A percentile compares a stretch with the other conserved stretches of the same genome.
These are phyloP conservation scores for Rhopalosiphum maidis DNA, from an alignment of 1,140 invertebrate genomes.

Conservation along the genomic window DNA sequence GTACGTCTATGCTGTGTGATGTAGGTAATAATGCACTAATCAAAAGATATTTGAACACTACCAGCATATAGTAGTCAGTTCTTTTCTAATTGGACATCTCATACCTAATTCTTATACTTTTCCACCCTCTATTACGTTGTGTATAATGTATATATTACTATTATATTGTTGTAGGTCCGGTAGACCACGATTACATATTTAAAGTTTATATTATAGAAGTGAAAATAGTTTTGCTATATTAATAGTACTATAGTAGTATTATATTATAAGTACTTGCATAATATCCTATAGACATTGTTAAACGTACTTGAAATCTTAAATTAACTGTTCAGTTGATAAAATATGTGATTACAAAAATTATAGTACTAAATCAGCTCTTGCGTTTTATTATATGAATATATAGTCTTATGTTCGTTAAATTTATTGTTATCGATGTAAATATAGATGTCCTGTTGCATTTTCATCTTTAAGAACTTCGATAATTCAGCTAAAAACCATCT, in stretches of 20 bases:
- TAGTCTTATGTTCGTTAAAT: not conserved
- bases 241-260: not conserved
- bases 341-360: not conserved
- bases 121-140: no score
- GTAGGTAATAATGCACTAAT: not conserved
- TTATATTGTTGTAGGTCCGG: not conserved
- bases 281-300: not conserved
- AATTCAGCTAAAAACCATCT: not conserved
- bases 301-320: not conserved
- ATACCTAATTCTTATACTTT: not conserved
- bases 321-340: not conserved
- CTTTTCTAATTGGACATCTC: not conserved
- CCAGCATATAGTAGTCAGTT: not conserved
- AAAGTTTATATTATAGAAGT: not conserved
- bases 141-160: not conserved
- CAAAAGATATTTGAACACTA: constrained; percentile 1
- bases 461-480: not conserved
- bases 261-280: not conserved
- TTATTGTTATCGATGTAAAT: not conserved
- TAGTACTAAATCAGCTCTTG: not conserved
- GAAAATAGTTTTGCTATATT: not conserved
- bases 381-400: not conserved
- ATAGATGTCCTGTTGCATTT: not conserved
- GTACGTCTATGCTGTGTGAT: not conserved
- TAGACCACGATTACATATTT: constrained; percentile 1